Evolutionary conservation across 2,797 vertebrate species (phyloP).

Genomic region (Netta rufina): DNA sequence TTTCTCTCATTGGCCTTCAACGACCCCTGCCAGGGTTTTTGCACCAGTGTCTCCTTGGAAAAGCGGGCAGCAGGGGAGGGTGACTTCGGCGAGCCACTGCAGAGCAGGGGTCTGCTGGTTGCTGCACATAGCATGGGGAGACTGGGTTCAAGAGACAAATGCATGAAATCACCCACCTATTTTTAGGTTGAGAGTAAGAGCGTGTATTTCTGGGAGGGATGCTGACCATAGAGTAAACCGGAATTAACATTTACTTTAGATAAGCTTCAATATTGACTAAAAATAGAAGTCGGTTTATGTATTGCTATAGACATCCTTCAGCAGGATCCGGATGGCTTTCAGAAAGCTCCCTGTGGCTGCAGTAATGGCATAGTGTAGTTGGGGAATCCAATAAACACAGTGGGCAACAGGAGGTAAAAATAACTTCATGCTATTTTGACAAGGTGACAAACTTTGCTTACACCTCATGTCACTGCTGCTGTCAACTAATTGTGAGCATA

Average conservation of each 20-base stretch:
- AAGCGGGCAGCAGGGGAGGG: neutral
- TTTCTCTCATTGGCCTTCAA: neutral
- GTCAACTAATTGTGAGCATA: neutral
- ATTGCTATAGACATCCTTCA: neutral
- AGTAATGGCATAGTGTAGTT: neutral
- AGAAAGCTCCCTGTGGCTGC: neutral
- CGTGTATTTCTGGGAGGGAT: neutral
- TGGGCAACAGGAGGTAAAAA: constrained; percentile 8
- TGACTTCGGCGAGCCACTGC: neutral
- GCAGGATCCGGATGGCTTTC: constrained; percentile 3
- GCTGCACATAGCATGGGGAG: neutral
- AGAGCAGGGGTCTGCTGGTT: neutral
- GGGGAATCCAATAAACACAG: neutral
- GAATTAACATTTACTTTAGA: constrained; percentile 27
- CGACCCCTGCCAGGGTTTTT: neutral
- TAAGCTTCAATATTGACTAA: constrained; percentile 19
- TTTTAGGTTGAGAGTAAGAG: constrained; percentile 10
- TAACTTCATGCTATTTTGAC: constrained; percentile 21
- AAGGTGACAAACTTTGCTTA: constrained; percentile 22
- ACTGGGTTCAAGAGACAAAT: neutral
- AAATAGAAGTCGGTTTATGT: constrained; percentile 10
- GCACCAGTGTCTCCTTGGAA: neutral
- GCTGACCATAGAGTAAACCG: neutral
- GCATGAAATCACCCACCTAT: neutral
- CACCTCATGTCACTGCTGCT: neutral